Base-by-base conservation (phyloP, 92 coral and sea anemone species). In the Phenganax stokvisi region DNA sequence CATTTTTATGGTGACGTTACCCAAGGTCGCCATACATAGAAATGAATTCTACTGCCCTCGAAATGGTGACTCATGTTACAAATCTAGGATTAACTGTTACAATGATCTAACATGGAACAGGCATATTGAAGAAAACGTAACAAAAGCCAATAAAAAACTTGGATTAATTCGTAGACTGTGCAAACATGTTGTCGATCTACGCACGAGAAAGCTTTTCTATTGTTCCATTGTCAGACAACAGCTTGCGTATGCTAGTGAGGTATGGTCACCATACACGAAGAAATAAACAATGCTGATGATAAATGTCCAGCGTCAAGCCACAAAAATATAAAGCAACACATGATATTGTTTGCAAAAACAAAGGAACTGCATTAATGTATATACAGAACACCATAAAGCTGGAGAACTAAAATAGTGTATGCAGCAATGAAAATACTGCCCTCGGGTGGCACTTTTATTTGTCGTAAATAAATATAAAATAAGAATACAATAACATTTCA, bases 61-160 rank as follows among this genome's bases (percentile, higher is more conserved):
- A 65, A 65, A 65, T 15, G 60, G 80, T 55, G 69, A 81, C 61
- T 71, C 71, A 51, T 85, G 47, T 37, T 37, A 37, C 30, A 51
- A 84, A 88, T 31, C 81, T 88, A 62, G 87, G 89, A 68, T 79
- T 85, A 69, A 85, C 82, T 76, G 61, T 88, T 31, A 85, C 88
- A 37, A 72, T 9, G 80, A 62, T 54, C 68, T 81, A 3, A 61
- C 72, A 12, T 81, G 84, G 85, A 55, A 66, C 44, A 63, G 74
- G 61, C 78, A 81, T 27, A 69, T 81, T 53, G 74, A 70, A 62
- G 68, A 54, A 75, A 70, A 56, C 65, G 52, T 9, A 60, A 85
- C 59, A 67, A 81, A 28, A 55, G 78, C 85, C 69, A 81, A 81
- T 27, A 47, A 68, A 15, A 81, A 74, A 12, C 85, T 81, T 68